phyloP scores from a whole-genome alignment of 2,888 invertebrate species.

The Watsonalla binaria region DNA sequence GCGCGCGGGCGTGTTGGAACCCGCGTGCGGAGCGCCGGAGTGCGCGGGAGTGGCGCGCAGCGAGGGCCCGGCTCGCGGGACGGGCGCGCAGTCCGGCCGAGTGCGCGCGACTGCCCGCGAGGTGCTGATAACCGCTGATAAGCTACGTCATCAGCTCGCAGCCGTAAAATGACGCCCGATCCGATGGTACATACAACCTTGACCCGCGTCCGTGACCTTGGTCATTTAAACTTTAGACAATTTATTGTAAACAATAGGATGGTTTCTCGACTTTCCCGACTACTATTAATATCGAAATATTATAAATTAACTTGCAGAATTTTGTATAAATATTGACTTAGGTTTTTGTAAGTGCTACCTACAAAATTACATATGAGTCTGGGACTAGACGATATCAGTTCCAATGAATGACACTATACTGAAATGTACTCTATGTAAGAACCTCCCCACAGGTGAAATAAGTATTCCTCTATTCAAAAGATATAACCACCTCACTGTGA shows the following conservation, averaged over 20 bases:
- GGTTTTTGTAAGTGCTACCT: no score
- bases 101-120: conserved; percentile 55
- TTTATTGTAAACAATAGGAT: not conserved
- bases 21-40: conserved; percentile 18
- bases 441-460: no score
- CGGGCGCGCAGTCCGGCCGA: conserved; percentile 51
- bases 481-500: no score
- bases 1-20: conserved; percentile 11
- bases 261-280: not conserved
- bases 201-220: not conserved
- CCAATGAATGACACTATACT: no score
- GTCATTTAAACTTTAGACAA: not conserved
- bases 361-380: no score
- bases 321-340: no score
- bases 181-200: not conserved
- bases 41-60: conserved; percentile 9
- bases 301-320: no score
- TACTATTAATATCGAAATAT: no score
- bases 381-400: no score
- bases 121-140: conserved; percentile 69
- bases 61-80: conserved; percentile 11
- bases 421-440: no score
- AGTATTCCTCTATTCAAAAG: no score
- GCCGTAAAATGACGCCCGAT: conserved; percentile 24
- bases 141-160: conserved; percentile 50